Percentiles rank a stretch among this genome's conserved stretches.
phyloP scores from a whole-genome alignment of 2,113 vertebrate genomes.

The Elgaria multicarinata region DNA sequence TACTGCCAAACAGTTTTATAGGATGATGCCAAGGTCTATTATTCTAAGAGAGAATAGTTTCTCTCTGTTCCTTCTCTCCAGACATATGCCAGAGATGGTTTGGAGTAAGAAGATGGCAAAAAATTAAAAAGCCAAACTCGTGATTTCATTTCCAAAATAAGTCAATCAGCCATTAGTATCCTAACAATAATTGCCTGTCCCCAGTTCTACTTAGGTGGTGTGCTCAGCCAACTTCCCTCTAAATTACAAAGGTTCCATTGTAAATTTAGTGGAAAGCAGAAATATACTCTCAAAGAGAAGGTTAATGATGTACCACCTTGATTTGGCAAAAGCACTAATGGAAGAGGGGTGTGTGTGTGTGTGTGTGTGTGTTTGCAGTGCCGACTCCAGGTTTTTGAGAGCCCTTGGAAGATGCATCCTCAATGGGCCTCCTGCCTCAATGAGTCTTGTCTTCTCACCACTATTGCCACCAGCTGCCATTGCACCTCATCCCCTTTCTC shows the following conservation, averaged over 20 bases:
- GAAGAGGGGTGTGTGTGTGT: neutral
- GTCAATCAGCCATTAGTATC: neutral
- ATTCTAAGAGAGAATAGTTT: constrained; percentile 5
- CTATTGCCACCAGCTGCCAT: no score
- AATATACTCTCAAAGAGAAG: neutral
- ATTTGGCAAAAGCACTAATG: neutral
- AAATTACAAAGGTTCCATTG: neutral
- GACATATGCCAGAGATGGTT: neutral
- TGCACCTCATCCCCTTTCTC: no score
- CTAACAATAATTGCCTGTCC: neutral
- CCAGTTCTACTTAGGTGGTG: neutral
- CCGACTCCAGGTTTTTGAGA: no score
- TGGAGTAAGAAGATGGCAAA: neutral
- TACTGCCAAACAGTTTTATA: neutral
- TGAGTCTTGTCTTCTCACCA: no score
- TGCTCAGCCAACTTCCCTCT: neutral
- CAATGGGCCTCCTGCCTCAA: no score
- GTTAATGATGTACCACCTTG: neutral
- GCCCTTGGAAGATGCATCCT: no score
- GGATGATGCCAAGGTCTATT: neutral
- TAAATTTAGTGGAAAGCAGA: neutral
- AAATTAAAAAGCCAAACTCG: neutral
- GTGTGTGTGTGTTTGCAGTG: neutral
- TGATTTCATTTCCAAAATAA: neutral
- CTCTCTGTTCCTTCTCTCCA: neutral